A percentile compares a stretch with the other conserved stretches of the same genome.
phyloP scores from a whole-genome alignment of 2,797 vertebrate species.

The Micromesistius poutassou region DNA sequence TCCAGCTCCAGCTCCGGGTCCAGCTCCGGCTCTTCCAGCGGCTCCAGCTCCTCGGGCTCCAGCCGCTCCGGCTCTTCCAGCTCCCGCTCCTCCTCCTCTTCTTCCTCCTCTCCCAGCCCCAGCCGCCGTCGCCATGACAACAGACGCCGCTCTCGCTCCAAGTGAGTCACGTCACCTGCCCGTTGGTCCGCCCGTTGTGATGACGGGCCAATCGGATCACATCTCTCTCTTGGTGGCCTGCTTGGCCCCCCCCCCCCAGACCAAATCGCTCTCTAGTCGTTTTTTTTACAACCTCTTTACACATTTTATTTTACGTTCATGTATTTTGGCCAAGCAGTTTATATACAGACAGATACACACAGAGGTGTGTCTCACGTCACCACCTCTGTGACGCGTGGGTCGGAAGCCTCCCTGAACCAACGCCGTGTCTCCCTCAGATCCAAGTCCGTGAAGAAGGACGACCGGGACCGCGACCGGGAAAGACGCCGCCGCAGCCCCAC shows the following conservation, averaged over 20 bases:
- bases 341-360: too few species aligned
- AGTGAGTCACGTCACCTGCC: conserved; percentile 65
- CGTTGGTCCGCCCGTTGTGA: too few species aligned
- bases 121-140: conserved; percentile 87
- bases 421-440: conserved; percentile 63
- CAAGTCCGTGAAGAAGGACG: conserved; percentile 88
- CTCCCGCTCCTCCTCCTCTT: conserved; percentile 88
- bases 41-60: conserved; percentile 87
- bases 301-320: too few species aligned
- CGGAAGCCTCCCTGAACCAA: not conserved
- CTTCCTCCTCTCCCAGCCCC: conserved; percentile 86
- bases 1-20: conserved; percentile 90
- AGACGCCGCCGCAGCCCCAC: conserved; percentile 85
- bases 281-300: too few species aligned
- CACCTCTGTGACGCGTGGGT: not conserved
- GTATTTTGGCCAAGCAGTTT: too few species aligned
- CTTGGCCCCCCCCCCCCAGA: too few species aligned
- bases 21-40: conserved; percentile 88
- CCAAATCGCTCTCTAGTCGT: too few species aligned
- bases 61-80: conserved; percentile 89
- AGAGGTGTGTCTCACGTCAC: too few species aligned
- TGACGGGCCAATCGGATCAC: too few species aligned
- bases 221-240: too few species aligned
- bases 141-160: conserved; percentile 85
- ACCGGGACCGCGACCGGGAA: conserved; percentile 86